These are phyloP conservation scores for Pseudococcus viburni DNA, from an alignment of 2,888 invertebrate species.

Conservation along the genomic window DNA sequence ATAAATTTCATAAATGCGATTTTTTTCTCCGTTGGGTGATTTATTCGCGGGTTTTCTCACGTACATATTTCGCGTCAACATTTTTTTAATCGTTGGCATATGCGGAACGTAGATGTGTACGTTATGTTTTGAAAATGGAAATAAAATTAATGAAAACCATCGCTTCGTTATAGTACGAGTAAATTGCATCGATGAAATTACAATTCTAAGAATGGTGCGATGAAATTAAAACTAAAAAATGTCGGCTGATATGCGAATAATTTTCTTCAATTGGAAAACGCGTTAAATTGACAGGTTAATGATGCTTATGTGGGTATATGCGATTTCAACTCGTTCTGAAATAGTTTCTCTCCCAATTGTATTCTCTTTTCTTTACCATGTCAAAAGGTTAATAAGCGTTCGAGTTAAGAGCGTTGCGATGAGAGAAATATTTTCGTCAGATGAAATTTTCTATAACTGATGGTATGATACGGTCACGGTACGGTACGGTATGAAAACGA, in stretches of 20 bases:
- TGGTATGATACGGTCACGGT: neutral
- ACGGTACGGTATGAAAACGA: neutral
- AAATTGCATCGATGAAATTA: neutral
- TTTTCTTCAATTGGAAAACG: neutral
- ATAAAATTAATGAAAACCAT: neutral
- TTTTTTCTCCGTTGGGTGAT: neutral
- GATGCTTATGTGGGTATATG: neutral
- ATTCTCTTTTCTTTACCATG: neutral
- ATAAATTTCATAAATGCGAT: neutral
- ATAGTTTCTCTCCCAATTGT: neutral
- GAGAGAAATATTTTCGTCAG: neutral
- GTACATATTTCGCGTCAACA: neutral
- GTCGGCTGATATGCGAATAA: neutral
- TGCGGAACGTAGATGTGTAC: neutral
- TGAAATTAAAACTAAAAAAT: neutral
- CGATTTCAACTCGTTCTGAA: neutral
- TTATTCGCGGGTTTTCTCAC: neutral
- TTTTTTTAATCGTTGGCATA: neutral
- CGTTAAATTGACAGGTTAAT: neutral
- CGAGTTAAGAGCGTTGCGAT: neutral
- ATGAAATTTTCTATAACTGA: neutral
- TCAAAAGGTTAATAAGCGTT: neutral
- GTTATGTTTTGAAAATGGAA: neutral
- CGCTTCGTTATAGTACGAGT: neutral
- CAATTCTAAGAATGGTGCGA: constrained; percentile 1